Conservation (phyloP, 1,140 invertebrate genomes). For the Trichonephila inaurata region DNA sequence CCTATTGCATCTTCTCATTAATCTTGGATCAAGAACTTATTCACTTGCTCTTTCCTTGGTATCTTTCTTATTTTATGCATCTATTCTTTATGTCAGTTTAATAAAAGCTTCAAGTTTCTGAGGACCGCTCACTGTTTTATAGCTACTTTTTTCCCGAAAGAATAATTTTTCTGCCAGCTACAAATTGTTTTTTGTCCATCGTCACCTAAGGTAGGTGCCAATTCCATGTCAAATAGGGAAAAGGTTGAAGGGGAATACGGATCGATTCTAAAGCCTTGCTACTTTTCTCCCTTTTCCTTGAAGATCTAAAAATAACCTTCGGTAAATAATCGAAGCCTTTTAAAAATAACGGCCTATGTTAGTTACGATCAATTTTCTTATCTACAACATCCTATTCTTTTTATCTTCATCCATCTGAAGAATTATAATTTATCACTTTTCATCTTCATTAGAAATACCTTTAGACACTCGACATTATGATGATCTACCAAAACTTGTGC, state of each 20-base stretch:
- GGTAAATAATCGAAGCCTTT: slow-evolving; percentile 74
- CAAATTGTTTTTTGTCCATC: slow-evolving; percentile 46
- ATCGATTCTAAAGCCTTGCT: slow-evolving; percentile 37
- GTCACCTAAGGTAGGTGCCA: slow-evolving; percentile 31
- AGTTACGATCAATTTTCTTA: slow-evolving; percentile 61
- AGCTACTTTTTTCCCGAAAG: background rate
- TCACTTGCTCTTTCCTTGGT: too few species aligned
- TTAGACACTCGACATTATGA: too few species aligned
- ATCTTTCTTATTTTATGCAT: background rate
- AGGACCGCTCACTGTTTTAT: slow-evolving; percentile 19
- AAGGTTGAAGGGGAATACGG: slow-evolving; percentile 29
- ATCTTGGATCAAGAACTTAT: background rate
- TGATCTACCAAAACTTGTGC: too few species aligned
- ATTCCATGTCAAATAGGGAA: background rate
- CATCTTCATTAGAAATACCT: too few species aligned
- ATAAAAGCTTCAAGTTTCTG: background rate
- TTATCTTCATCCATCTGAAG: background rate
- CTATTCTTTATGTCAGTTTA: background rate
- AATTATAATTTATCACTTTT: too few species aligned
- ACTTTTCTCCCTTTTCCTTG: slow-evolving; percentile 22
- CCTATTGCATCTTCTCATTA: background rate
- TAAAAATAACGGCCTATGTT: slow-evolving; percentile 72
- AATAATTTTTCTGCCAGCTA: background rate
- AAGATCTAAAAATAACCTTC: slow-evolving; percentile 69
- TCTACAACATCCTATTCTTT: slow-evolving; percentile 21